These are phyloP conservation scores for Pteropus alecto DNA, from an alignment of 2,113 vertebrate species.

Conservation along the genomic window DNA sequence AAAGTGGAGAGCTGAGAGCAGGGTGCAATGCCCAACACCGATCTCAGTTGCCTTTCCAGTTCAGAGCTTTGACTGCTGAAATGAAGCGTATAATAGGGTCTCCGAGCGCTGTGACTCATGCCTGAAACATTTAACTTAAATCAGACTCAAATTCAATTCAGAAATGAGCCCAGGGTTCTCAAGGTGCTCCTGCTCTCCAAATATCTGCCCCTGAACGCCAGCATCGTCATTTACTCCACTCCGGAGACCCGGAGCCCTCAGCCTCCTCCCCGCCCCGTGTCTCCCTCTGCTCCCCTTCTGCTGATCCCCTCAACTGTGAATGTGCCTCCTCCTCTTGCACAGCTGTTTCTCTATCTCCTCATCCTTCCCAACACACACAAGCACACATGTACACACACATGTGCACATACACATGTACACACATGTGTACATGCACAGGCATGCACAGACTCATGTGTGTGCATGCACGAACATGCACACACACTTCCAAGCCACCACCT, in stretches of 20 bases:
- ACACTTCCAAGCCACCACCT: background rate
- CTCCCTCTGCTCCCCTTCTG: background rate
- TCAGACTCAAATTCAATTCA: background rate
- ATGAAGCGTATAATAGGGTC: background rate
- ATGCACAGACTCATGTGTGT: background rate
- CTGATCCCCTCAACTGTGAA: background rate
- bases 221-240: background rate
- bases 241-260: background rate
- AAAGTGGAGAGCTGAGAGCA: background rate
- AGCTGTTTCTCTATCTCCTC: background rate
- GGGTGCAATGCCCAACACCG: fast-evolving
- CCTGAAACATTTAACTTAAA: background rate
- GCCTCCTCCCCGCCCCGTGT: background rate
- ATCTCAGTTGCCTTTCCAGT: background rate
- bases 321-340: background rate
- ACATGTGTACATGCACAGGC: background rate
- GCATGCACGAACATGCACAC: background rate
- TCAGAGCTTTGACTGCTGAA: background rate
- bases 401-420: background rate
- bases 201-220: background rate
- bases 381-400: background rate
- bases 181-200: background rate
- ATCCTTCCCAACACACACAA: background rate
- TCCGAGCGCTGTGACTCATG: background rate
- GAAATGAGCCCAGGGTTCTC: background rate